Percentiles rank a stretch among this genome's conserved stretches.
These are phyloP conservation scores for Calliopsis andreniformis DNA, from an alignment of 1,140 invertebrate species.

Conservation along the genomic window DNA sequence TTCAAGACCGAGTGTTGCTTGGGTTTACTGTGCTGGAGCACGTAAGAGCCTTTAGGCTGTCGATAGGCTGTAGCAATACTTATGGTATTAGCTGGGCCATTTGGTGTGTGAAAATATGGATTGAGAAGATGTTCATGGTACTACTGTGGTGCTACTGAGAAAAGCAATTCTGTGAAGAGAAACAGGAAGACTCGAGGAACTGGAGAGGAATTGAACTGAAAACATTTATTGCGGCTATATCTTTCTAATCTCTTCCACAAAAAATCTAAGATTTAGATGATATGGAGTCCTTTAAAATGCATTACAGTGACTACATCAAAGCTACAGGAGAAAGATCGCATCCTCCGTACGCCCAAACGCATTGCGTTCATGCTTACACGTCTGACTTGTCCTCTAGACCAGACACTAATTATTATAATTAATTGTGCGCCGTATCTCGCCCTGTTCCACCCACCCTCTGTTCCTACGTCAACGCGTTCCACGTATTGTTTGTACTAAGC, in stretches of 20 bases:
- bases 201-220: too few species aligned
- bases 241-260: too few species aligned
- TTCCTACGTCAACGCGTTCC: conserved; percentile 43
- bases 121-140: too few species aligned
- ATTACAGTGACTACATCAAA: not conserved
- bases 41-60: not conserved
- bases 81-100: too few species aligned
- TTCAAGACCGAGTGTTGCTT: not conserved
- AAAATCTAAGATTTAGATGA: not conserved
- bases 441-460: conserved; percentile 52
- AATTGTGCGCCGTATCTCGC: conserved; percentile 48
- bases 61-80: not conserved
- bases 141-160: too few species aligned
- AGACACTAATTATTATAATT: conserved; percentile 60
- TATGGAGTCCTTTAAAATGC: not conserved
- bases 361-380: conserved; percentile 15
- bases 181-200: too few species aligned
- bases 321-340: conserved; percentile 47
- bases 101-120: too few species aligned
- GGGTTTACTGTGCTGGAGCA: not conserved
- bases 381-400: conserved; percentile 25
- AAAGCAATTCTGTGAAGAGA: too few species aligned
- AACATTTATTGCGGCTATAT: too few species aligned
- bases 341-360: conserved; percentile 7
- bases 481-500: conserved; percentile 45